Conservation (phyloP, 2,888 invertebrate genomes). For the Mimachlamys varia region DNA sequence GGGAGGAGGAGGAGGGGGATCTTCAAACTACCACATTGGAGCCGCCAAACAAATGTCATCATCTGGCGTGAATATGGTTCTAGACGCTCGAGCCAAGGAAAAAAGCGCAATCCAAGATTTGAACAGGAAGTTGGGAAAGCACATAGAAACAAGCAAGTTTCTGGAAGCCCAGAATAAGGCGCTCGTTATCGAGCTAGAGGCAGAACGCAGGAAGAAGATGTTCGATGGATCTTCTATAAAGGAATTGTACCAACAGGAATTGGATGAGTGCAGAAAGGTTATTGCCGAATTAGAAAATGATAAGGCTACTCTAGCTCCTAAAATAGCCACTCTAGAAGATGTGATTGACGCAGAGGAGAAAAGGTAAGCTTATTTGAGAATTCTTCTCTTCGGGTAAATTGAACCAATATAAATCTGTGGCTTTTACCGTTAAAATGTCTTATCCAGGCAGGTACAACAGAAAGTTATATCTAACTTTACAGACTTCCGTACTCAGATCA, state of each 20-base stretch:
- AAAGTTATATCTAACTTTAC: neutral
- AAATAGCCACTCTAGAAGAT: conserved; percentile 77
- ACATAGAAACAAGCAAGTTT: conserved; percentile 82
- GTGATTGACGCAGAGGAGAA: conserved; percentile 76
- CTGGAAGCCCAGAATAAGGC: conserved; percentile 79
- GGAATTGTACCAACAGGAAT: conserved; percentile 81
- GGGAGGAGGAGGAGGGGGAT: neutral
- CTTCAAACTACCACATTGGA: conserved; percentile 52
- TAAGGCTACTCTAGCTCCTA: conserved; percentile 82
- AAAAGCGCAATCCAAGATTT: conserved; percentile 83
- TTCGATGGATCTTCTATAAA: conserved; percentile 77
- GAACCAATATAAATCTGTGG: neutral
- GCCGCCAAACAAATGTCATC: conserved; percentile 65
- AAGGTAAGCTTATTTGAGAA: conserved; percentile 60
- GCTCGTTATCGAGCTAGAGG: conserved; percentile 76
- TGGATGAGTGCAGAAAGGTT: conserved; percentile 81
- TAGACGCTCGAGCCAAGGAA: conserved; percentile 81
- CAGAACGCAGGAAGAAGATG: conserved; percentile 71
- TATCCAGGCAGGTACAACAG: neutral
- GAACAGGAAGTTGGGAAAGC: conserved; percentile 82
- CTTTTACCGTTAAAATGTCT: neutral
- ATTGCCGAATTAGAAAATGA: conserved; percentile 81
- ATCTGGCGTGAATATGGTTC: conserved; percentile 80
- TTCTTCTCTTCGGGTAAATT: neutral
- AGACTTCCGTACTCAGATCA: neutral